Conservation (phyloP, 2,797 vertebrate genomes). For the Sebastes steindachneri region DNA sequence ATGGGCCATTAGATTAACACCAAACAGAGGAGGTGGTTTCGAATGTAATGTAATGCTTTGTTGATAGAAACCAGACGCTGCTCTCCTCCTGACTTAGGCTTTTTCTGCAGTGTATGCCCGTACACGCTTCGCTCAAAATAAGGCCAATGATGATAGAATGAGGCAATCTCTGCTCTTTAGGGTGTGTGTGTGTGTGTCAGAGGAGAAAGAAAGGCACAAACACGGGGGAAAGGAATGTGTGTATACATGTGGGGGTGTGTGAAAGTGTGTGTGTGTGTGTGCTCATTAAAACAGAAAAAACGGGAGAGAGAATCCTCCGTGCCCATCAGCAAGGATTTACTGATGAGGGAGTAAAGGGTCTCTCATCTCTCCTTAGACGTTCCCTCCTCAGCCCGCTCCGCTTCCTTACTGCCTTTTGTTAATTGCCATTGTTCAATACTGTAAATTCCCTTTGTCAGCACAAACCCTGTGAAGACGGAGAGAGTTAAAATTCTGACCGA, state of each 20-base stretch:
- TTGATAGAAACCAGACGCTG: slow-evolving; percentile 60
- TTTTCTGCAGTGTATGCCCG: slow-evolving; percentile 50
- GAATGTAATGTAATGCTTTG: slow-evolving; percentile 60
- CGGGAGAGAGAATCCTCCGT: slow-evolving; percentile 61
- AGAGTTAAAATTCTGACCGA: slow-evolving; percentile 43
- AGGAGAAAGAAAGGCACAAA: slow-evolving; percentile 59
- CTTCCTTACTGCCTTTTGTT: slow-evolving; percentile 61
- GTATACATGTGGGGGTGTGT: slow-evolving; percentile 36
- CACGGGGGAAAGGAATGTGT: slow-evolving; percentile 47
- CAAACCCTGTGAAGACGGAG: slow-evolving; percentile 42
- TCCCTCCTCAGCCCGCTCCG: slow-evolving; percentile 39
- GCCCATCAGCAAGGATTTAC: slow-evolving; percentile 80
- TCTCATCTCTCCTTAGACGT: slow-evolving; percentile 74
- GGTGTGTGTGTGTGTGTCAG: slow-evolving; percentile 31
- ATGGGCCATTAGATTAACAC: slow-evolving; percentile 74
- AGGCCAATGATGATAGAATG: slow-evolving; percentile 84
- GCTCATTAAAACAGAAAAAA: slow-evolving; percentile 73
- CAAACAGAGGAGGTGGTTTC: slow-evolving; percentile 62
- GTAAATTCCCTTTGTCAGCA: slow-evolving; percentile 74
- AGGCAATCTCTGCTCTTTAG: slow-evolving; percentile 80
- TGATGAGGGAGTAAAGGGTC: slow-evolving; percentile 77
- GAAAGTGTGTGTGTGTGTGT: slow-evolving; percentile 39
- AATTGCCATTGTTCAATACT: slow-evolving; percentile 73
- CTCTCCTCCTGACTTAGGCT: slow-evolving; percentile 58
- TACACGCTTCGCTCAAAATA: slow-evolving; percentile 70